Conservation (phyloP, 2,888 invertebrate genomes). For the Eubasilissa splendida region DNA sequence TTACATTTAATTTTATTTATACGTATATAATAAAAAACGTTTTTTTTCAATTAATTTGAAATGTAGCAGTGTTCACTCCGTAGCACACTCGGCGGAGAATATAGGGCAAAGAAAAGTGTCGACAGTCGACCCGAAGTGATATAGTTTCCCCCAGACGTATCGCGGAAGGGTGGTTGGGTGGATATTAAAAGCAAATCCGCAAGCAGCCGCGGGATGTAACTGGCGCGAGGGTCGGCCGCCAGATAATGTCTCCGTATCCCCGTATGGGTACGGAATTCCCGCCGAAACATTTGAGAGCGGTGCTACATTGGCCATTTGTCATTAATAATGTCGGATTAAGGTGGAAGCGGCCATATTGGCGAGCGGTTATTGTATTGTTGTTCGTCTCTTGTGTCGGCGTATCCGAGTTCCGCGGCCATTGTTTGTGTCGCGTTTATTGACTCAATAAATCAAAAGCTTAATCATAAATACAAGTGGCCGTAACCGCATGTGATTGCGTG, state of each 20-base stretch:
- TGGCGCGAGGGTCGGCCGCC: conserved; percentile 7
- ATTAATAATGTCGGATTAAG: conserved; percentile 46
- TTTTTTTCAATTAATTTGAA: too few species aligned
- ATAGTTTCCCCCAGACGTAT: conserved; percentile 9
- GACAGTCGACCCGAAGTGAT: conserved; percentile 3
- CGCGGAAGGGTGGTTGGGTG: not conserved
- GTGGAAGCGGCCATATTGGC: conserved; percentile 35
- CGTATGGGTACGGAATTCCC: conserved; percentile 35
- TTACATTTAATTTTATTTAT: too few species aligned
- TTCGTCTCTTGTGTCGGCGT: conserved; percentile 9
- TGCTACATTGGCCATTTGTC: conserved; percentile 40
- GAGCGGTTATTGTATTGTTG: conserved; percentile 38
- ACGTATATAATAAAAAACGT: too few species aligned
- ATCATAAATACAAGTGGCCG: conserved; percentile 36
- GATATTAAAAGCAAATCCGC: conserved; percentile 24
- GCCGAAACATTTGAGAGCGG: conserved; percentile 28
- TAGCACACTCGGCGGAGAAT: not conserved
- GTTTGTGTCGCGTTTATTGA: conserved; percentile 36
- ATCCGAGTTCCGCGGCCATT: conserved; percentile 29
- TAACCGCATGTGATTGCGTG: conserved; percentile 35
- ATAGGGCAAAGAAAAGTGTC: not conserved
- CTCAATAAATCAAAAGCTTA: conserved; percentile 41
- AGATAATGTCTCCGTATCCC: conserved; percentile 26
- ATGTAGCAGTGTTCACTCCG: not conserved
- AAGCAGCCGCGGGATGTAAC: not conserved